A percentile compares a stretch with the other conserved stretches of the same genome.
Evolutionary conservation across 2,888 invertebrate species (phyloP).

Genomic region (Clusia tigrina): DNA sequence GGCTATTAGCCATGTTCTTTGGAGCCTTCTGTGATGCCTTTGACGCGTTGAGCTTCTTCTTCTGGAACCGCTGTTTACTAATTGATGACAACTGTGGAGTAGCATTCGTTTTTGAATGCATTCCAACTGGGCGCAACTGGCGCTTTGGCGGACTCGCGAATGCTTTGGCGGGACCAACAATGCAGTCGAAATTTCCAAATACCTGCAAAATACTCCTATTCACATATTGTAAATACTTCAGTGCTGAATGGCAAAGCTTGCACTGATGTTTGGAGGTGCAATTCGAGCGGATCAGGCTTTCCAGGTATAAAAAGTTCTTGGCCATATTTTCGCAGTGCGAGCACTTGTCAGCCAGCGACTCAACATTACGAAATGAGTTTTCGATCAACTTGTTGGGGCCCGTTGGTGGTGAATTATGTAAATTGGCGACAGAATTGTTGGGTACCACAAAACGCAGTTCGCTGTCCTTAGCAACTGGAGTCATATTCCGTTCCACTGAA

Average conservation of each 20-base stretch:
- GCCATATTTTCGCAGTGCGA: conserved; percentile 57
- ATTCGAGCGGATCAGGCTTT: conserved; percentile 52
- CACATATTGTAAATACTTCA: conserved; percentile 52
- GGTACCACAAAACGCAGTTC: conserved; percentile 47
- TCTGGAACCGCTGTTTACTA: no score
- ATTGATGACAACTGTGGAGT: no score
- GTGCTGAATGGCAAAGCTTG: conserved; percentile 47
- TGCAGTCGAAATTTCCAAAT: conserved; percentile 49
- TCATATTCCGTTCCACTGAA: conserved; percentile 50
- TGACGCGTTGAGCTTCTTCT: no score
- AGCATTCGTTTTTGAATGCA: no score
- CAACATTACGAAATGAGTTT: no score
- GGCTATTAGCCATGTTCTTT: no score
- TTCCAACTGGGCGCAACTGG: no score
- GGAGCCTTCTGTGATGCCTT: no score
- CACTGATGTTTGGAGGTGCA: conserved; percentile 42
- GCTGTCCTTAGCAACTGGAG: conserved; percentile 39
- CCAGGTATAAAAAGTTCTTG: conserved; percentile 56
- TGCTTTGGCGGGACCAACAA: conserved; percentile 46
- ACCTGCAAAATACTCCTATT: conserved; percentile 53
- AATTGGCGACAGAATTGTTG: no score
- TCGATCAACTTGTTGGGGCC: no score
- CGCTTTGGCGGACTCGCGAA: no score
- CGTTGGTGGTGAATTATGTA: no score
- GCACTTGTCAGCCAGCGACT: conserved; percentile 39